phyloP scores from a whole-genome alignment of 2,888 invertebrate species.

The Allolobophora icterica region DNA sequence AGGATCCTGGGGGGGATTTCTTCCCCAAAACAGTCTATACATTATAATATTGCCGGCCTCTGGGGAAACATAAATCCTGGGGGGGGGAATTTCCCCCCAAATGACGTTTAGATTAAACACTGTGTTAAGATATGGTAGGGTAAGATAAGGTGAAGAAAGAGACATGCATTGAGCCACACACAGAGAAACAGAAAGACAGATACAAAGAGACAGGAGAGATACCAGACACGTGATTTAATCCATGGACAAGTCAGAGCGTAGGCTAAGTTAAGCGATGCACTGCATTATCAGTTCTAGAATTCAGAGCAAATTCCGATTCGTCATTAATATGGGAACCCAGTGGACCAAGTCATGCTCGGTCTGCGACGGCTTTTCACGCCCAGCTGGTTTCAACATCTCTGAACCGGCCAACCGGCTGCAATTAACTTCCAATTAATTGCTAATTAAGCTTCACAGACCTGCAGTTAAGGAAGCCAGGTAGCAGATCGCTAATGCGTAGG shows the following conservation, averaged over 20 bases:
- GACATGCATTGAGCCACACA: background rate
- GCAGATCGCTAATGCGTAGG: background rate
- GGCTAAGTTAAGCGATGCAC: background rate
- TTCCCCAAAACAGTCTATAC: too few relatives aligned
- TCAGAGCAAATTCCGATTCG: background rate
- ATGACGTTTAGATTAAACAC: too few relatives aligned
- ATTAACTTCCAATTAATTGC: background rate
- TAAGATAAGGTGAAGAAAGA: background rate
- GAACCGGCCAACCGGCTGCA: slow-evolving; percentile 7
- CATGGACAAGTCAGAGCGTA: background rate
- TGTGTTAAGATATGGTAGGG: too few relatives aligned
- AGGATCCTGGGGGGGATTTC: too few relatives aligned
- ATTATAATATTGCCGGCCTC: too few relatives aligned
- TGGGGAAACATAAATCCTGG: too few relatives aligned
- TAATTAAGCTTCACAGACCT: background rate
- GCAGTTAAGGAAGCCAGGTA: background rate
- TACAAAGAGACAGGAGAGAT: slow-evolving; percentile 34
- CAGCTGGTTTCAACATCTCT: background rate
- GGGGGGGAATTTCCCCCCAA: too few relatives aligned
- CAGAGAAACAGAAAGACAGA: background rate
- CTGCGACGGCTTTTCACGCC: background rate
- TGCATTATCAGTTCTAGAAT: background rate
- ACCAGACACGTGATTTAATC: background rate
- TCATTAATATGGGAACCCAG: background rate
- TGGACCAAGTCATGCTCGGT: background rate